A percentile compares a stretch with the other conserved stretches of the same genome.
Conservation (phyloP, 2,113 vertebrate genomes). For the Donacobius atricapilla region DNA sequence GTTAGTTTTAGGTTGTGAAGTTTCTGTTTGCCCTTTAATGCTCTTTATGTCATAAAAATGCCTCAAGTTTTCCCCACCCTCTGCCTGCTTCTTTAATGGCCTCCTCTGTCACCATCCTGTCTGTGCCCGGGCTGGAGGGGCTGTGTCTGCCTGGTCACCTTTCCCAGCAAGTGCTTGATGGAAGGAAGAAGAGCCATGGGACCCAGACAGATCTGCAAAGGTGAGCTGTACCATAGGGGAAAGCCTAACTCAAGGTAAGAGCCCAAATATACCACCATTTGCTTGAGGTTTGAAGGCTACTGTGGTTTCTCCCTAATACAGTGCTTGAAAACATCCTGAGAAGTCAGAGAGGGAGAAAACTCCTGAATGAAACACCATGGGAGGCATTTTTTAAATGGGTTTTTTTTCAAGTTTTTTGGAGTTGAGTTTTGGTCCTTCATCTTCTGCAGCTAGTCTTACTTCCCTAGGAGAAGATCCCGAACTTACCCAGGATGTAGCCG, state of each 20-base stretch:
- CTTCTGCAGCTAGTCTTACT: not conserved
- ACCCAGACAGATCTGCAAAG: too few relatives aligned
- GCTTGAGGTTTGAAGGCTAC: not conserved
- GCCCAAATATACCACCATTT: rapidly evolving
- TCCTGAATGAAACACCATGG: not conserved
- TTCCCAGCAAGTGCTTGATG: not conserved
- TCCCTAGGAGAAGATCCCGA: not conserved
- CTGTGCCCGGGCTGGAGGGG: rapidly evolving
- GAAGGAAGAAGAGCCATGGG: not conserved
- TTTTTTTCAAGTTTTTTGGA: not conserved
- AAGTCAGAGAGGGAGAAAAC: not conserved
- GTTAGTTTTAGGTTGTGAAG: not conserved
- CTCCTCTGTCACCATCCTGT: not conserved
- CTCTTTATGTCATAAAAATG: not conserved
- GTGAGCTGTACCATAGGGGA: rapidly evolving
- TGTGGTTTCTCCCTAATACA: not conserved
- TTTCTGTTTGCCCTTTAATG: not conserved
- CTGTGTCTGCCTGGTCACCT: not conserved
- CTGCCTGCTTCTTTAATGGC: not conserved
- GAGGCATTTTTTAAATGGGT: not conserved
- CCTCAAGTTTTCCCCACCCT: not conserved
- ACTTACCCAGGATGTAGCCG: conserved; percentile 79
- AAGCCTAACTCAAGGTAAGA: not conserved
- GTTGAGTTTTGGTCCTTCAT: not conserved
- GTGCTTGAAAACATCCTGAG: not conserved